These are phyloP conservation scores for Bombus waltoni DNA, from an alignment of 1,140 invertebrate species.

Conservation along the genomic window DNA sequence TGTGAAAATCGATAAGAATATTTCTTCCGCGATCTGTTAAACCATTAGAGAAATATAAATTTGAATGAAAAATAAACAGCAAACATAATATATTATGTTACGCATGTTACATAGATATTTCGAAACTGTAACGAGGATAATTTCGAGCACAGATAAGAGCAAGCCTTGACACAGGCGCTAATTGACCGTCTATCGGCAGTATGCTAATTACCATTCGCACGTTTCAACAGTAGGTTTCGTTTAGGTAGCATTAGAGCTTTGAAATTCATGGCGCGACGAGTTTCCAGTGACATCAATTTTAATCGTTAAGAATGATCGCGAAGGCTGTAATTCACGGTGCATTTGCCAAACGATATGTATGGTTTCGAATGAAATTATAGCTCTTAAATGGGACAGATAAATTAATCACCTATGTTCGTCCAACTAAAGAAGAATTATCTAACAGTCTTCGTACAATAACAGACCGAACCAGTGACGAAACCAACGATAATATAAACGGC, in stretches of 20 bases:
- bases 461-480: no score
- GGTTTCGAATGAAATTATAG: neutral
- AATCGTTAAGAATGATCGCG: slow-evolving; percentile 24
- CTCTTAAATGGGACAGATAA: neutral
- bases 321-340: neutral
- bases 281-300: slow-evolving; percentile 38
- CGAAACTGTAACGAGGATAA: neutral
- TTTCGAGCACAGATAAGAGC: slow-evolving; percentile 33
- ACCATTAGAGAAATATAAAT: accelerated
- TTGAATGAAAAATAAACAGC: neutral
- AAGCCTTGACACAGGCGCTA: slow-evolving; percentile 57
- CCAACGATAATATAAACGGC: no score
- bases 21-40: neutral
- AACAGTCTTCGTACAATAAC: no score
- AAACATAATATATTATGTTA: neutral
- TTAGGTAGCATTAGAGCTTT: slow-evolving; percentile 25
- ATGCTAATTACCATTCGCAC: slow-evolving; percentile 53
- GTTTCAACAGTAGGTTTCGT: slow-evolving; percentile 43
- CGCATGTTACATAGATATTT: neutral
- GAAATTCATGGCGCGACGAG: slow-evolving; percentile 20
- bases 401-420: neutral
- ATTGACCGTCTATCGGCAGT: slow-evolving; percentile 51
- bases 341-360: neutral
- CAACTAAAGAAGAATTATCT: neutral
- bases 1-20: no score